Conservation (phyloP, 2,888 invertebrate genomes). For the Cepaea hortensis region DNA sequence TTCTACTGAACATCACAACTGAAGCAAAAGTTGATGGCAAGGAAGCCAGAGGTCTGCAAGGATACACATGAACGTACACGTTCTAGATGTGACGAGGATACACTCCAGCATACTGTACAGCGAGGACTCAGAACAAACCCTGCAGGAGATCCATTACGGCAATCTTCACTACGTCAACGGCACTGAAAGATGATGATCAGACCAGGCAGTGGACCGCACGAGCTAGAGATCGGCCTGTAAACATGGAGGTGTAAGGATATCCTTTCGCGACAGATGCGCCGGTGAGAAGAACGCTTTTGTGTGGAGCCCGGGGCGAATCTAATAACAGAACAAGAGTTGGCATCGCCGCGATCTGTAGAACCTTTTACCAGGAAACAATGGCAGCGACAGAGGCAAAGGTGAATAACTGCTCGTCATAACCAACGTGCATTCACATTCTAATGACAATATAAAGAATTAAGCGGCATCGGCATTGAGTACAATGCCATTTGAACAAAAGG, state of each 20-base stretch:
- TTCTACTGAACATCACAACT: too few relatives aligned
- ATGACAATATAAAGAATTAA: background rate
- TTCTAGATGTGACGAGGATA: too few relatives aligned
- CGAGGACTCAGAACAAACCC: too few relatives aligned
- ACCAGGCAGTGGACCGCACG: background rate
- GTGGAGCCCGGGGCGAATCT: slow-evolving; percentile 10
- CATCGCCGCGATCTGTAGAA: slow-evolving; percentile 24
- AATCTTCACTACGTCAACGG: too few relatives aligned
- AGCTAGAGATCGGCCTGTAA: background rate
- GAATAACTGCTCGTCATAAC: background rate
- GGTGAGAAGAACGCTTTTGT: slow-evolving; percentile 5
- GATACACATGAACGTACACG: too few relatives aligned
- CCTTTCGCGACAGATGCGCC: slow-evolving; percentile 37
- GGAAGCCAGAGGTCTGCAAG: too few relatives aligned
- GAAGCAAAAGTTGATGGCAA: too few relatives aligned
- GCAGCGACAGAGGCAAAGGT: background rate
- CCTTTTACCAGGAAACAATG: slow-evolving; percentile 9
- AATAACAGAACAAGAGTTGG: slow-evolving; percentile 28
- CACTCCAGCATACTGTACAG: too few relatives aligned
- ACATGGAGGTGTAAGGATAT: slow-evolving; percentile 25
- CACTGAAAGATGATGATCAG: too few relatives aligned
- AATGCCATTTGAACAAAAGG: background rate
- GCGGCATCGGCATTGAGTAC: background rate
- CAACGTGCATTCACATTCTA: too few relatives aligned
- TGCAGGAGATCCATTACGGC: too few relatives aligned